Base-by-base conservation (phyloP, 2,797 vertebrate genomes). In the Cossypha caffra region DNA sequence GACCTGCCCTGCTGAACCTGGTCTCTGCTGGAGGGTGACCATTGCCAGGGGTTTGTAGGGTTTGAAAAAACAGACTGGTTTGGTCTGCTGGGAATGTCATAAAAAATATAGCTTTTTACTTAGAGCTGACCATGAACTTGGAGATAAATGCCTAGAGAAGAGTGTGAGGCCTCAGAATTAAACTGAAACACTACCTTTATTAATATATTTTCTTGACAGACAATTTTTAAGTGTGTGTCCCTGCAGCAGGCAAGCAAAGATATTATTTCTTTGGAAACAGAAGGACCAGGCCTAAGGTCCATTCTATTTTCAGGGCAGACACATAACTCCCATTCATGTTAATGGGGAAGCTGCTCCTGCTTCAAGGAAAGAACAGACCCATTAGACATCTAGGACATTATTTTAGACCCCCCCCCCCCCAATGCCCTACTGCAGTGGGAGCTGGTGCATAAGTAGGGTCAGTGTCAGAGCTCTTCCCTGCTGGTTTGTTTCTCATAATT, bases 361-460 rank as follows among this genome's bases (percentile, higher is more conserved):
- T 80, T 52, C 28, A 62, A 42, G 40, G 48, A 50, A 73, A 78
- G 66, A 91, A 21, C 13, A 80, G 59, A 47, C 11, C 43, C n/a
- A 9, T 61, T n/a, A 31, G 21, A 88, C 10, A 48, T 10, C 10
- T 47, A 43, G 61, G 64, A 23, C 13, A 40, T 47, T 11, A 28
- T 42, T 73, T 78, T 18, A 68, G 67, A 63, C 28, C 7, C 14
- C 29, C n/a, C 14, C 29, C n/a, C n/a, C n/a, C 10, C 18, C 14
- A 13, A 14, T 66, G 25, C 72, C 45, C 42, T 38, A 17, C n/a
- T 77, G 37, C 50, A 47, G 7, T 59, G 51, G 55, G 64, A 87
- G 35, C 25, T 63, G 54, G 10, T 38, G 35, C 0, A 0, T 13
- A 17, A 64, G 64, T 5, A 24, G 28, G 26, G 13, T 16, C 33